Evolutionary conservation across 2,888 invertebrate genomes (phyloP).

Genomic region (Mimas tiliae): DNA sequence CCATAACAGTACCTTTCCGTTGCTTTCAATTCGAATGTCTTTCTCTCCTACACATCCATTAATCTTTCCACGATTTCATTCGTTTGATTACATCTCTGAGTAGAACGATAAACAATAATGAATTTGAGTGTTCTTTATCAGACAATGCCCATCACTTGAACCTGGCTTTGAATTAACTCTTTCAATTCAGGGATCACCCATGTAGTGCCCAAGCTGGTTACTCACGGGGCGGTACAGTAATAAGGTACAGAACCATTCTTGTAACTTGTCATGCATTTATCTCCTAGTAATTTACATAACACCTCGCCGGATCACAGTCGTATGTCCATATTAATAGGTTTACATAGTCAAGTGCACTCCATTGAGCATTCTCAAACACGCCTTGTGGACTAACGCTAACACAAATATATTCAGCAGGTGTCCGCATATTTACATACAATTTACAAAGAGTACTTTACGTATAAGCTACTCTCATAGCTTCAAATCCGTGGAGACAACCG

Average conservation of each 20-base stretch:
- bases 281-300: constrained; percentile 61
- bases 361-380: constrained; percentile 72
- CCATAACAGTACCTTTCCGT: constrained; percentile 37
- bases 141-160: constrained; percentile 7
- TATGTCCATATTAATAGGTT: constrained; percentile 75
- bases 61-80: constrained; percentile 24
- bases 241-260: constrained; percentile 21
- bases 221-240: constrained; percentile 8
- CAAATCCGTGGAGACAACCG: constrained; percentile 65
- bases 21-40: constrained; percentile 27
- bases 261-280: constrained; percentile 54
- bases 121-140: constrained; percentile 25
- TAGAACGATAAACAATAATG: constrained; percentile 24
- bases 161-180: constrained; percentile 22
- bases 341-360: constrained; percentile 76
- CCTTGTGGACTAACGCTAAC: constrained; percentile 60
- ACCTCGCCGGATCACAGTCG: constrained; percentile 63
- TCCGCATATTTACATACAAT: constrained; percentile 82
- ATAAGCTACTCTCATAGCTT: constrained; percentile 65
- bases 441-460: constrained; percentile 69
- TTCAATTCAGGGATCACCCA: constrained; percentile 25
- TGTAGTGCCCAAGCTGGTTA: constrained; percentile 20
- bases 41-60: constrained; percentile 23
- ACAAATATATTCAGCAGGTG: constrained; percentile 84
- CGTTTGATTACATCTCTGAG: constrained; percentile 20